Percentiles rank a stretch among this genome's conserved stretches.
phyloP scores from a whole-genome alignment of 2,888 invertebrate genomes.

The Alviniconcha strummeri region DNA sequence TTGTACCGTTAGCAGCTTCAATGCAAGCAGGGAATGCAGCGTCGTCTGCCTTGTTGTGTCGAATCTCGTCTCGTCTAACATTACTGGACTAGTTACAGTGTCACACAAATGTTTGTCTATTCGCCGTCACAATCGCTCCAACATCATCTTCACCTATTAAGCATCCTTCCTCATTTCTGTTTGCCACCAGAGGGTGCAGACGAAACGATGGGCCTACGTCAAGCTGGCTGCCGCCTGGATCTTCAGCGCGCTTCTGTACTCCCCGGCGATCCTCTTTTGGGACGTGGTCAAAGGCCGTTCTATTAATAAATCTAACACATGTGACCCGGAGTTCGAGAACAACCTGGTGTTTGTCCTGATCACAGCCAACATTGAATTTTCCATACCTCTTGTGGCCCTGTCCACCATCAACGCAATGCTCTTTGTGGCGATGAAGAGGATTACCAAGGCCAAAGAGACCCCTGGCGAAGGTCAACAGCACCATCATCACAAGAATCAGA shows the following conservation, averaged over 20 bases:
- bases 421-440: background rate
- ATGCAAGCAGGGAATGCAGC: too few species aligned
- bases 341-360: conserved; percentile 46
- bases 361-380: conserved; percentile 53
- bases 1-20: too few species aligned
- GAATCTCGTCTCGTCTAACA: too few species aligned
- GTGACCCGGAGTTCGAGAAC: conserved; percentile 57
- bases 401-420: conserved; percentile 41
- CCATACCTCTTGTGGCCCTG: conserved; percentile 49
- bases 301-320: conserved; percentile 46
- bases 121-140: too few species aligned
- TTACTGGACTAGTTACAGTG: too few species aligned
- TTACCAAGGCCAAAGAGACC: background rate
- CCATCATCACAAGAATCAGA: background rate
- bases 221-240: conserved; percentile 51
- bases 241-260: conserved; percentile 48
- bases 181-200: conserved; percentile 31
- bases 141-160: too few species aligned
- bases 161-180: background rate
- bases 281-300: conserved; percentile 50
- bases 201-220: conserved; percentile 40
- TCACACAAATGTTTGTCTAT: too few species aligned
- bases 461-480: background rate
- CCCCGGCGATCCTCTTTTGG: conserved; percentile 57
- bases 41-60: too few species aligned